A percentile compares a stretch with the other conserved stretches of the same genome.
Evolutionary conservation across 2,888 invertebrate species (phyloP).

Genomic region (Drosophila siamana): DNA sequence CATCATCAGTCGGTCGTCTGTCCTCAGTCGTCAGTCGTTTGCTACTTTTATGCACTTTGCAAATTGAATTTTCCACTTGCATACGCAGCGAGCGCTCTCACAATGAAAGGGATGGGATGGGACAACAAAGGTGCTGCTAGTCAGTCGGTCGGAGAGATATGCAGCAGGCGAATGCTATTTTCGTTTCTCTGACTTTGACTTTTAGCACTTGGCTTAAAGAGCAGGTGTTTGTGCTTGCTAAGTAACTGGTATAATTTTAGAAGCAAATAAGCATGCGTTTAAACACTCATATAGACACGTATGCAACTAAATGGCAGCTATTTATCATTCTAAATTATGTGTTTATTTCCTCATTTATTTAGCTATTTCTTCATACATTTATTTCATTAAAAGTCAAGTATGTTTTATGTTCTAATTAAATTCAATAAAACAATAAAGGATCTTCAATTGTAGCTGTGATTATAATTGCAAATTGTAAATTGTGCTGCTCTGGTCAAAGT

Average conservation of each 20-base stretch:
- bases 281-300: neutral
- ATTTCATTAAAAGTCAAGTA: too few species aligned
- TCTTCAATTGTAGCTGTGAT: too few species aligned
- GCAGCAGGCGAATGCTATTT: conserved; percentile 32
- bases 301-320: too few species aligned
- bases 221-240: conserved; percentile 8
- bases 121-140: conserved; percentile 23
- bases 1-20: conserved; percentile 3
- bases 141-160: neutral
- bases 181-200: conserved; percentile 5
- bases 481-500: too few species aligned
- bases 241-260: conserved; percentile 2
- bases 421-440: too few species aligned
- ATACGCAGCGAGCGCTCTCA: conserved; percentile 46
- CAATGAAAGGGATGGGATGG: conserved; percentile 23
- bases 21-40: conserved; percentile 33
- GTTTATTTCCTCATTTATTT: too few species aligned
- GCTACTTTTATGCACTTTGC: conserved; percentile 78
- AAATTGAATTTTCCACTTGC: conserved; percentile 80
- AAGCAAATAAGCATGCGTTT: conserved; percentile 8
- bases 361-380: too few species aligned
- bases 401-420: too few species aligned
- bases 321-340: too few species aligned
- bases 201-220: conserved; percentile 14
- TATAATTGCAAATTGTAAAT: too few species aligned